Conservation (phyloP, 2,113 vertebrate genomes). For the Datnioides undecimradiatus region DNA sequence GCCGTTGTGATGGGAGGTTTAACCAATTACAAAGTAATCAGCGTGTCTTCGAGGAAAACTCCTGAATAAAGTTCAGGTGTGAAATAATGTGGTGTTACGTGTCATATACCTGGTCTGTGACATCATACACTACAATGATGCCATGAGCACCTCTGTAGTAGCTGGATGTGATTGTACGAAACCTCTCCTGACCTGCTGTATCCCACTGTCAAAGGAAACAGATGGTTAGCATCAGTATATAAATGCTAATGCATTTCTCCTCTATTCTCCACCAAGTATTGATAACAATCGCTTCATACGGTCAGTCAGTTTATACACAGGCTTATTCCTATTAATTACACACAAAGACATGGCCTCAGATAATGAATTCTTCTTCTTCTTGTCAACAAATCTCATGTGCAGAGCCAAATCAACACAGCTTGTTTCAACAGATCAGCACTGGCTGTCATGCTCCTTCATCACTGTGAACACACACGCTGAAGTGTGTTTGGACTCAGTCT, state of each 20-base stretch:
- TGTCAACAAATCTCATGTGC: no score
- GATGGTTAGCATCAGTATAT: background rate
- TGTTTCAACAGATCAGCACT: background rate
- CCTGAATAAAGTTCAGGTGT: background rate
- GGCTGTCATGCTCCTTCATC: no score
- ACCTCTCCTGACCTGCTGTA: constrained; percentile 97
- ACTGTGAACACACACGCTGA: no score
- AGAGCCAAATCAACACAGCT: background rate
- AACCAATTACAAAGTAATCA: background rate
- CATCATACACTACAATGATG: constrained; percentile 99
- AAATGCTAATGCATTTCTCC: no score
- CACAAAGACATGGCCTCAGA: background rate
- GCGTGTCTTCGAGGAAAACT: background rate
- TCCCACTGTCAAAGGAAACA: constrained; percentile 89
- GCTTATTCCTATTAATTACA: background rate
- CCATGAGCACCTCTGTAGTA: constrained; percentile 99
- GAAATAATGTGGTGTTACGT: background rate
- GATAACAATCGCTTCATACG: background rate
- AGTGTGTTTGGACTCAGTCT: no score
- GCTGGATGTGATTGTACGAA: constrained; percentile 99
- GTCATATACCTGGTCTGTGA: constrained; percentile 97
- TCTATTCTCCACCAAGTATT: background rate
- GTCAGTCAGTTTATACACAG: background rate
- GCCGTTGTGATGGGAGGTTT: background rate
- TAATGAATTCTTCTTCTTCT: background rate